Percentiles rank a stretch among this genome's conserved stretches.
phyloP scores from a whole-genome alignment of 2,888 invertebrate genomes.

The Merodon equestris region DNA sequence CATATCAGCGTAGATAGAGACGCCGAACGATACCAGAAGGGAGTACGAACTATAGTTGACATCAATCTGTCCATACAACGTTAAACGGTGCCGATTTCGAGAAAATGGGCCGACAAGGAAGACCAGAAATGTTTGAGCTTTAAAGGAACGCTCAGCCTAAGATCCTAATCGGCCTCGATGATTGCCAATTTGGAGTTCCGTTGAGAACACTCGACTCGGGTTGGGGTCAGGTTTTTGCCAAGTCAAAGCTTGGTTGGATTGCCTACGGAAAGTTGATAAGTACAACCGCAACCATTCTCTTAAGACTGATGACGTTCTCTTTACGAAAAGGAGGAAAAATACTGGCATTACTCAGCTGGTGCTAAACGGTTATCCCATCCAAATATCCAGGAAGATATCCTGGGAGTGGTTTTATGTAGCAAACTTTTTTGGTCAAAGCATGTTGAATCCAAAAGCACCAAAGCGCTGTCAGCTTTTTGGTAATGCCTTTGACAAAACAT shows the following conservation, averaged over 20 bases:
- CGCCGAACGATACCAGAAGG: not conserved
- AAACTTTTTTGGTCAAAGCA: too few species aligned
- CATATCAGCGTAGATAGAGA: constrained; percentile 2
- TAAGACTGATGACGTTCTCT: not conserved
- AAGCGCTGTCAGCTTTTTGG: too few species aligned
- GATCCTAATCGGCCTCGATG: constrained; percentile 6
- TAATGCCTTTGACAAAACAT: too few species aligned
- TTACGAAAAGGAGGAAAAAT: not conserved
- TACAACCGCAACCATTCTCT: too few species aligned
- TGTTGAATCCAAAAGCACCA: too few species aligned
- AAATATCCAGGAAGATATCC: constrained; percentile 10
- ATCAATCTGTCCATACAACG: not conserved
- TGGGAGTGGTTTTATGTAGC: constrained; percentile 62
- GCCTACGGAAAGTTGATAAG: constrained; percentile 3
- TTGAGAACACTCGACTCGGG: constrained; percentile 8
- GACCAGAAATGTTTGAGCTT: not conserved
- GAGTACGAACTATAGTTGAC: not conserved
- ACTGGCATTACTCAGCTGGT: constrained; percentile 19
- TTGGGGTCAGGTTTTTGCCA: constrained; percentile 2
- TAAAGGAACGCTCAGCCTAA: constrained; percentile 13
- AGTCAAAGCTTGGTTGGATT: constrained; percentile 20
- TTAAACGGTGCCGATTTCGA: not conserved
- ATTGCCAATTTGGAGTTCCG: constrained; percentile 11
- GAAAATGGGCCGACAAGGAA: not conserved
- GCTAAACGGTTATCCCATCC: constrained; percentile 29